phyloP scores from a whole-genome alignment of 2,113 vertebrate genomes.

The Alces alces region DNA sequence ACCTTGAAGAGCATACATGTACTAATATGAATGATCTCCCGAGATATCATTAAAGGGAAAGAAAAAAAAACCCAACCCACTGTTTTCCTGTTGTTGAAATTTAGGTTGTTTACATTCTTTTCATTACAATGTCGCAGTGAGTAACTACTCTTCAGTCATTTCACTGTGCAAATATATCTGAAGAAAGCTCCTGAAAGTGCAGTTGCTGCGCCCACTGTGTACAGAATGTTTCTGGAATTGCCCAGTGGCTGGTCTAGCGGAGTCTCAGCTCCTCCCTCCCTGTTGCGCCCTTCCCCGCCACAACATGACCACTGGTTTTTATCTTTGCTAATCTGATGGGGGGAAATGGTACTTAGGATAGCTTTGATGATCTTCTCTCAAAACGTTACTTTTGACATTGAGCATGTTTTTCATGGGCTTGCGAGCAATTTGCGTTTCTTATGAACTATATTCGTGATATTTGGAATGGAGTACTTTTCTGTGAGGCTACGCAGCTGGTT shows the following conservation, averaged over 20 bases:
- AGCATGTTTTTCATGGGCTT: not conserved
- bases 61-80: not conserved
- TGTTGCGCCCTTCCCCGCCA: too few species aligned
- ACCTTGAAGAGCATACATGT: not conserved
- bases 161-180: not conserved
- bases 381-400: not conserved
- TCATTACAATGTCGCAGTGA: not conserved
- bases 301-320: not conserved
- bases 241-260: not conserved
- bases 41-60: not conserved
- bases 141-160: not conserved
- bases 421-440: not conserved
- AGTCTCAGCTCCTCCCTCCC: not conserved
- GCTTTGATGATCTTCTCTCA: not conserved
- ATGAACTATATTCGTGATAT: not conserved
- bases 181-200: not conserved
- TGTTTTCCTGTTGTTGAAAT: not conserved
- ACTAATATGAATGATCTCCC: not conserved
- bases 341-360: not conserved
- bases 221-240: not conserved
- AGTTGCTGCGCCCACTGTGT: not conserved
- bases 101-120: not conserved
- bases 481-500: not conserved
- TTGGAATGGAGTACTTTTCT: not conserved
- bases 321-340: not conserved